Conservation (phyloP, 2,797 vertebrate species). For the Scomberomorus guttatus region DNA sequence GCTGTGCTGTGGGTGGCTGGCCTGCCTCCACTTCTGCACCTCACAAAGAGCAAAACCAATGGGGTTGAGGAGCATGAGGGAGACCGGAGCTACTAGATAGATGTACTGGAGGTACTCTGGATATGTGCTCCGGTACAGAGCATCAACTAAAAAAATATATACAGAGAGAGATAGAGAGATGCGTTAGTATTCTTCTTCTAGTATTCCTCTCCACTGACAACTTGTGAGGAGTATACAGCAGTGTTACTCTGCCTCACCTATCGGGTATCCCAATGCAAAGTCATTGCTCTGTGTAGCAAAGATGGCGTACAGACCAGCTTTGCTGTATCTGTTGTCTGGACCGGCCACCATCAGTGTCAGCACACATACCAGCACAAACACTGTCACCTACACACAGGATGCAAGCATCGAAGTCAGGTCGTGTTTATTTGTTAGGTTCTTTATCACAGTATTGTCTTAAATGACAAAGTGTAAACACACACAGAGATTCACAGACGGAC, state of each 20-base stretch:
- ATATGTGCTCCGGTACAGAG: constrained; percentile 88
- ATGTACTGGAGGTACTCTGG: constrained; percentile 98
- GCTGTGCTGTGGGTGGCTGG: constrained; percentile 81
- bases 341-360: constrained; percentile 92
- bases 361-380: constrained; percentile 92
- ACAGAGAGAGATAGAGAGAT: not conserved
- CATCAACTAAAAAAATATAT: constrained; percentile 73
- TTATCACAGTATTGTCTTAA: not conserved
- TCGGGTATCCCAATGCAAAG: constrained; percentile 97
- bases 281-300: constrained; percentile 99
- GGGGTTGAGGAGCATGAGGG: constrained; percentile 97
- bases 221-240: not conserved
- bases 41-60: constrained; percentile 97
- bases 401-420: not conserved
- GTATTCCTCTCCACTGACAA: not conserved
- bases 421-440: not conserved
- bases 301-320: constrained; percentile 96
- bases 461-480: not conserved
- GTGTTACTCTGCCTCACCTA: constrained; percentile 87
- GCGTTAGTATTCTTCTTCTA: not conserved
- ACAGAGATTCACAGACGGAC: not conserved
- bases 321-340: constrained; percentile 92
- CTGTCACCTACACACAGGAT: constrained; percentile 76
- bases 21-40: constrained; percentile 93
- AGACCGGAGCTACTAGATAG: constrained; percentile 97